A percentile compares a stretch with the other conserved stretches of the same genome.
Evolutionary conservation across 2,888 invertebrate species (phyloP).

Genomic region (Zele albiditarsus): DNA sequence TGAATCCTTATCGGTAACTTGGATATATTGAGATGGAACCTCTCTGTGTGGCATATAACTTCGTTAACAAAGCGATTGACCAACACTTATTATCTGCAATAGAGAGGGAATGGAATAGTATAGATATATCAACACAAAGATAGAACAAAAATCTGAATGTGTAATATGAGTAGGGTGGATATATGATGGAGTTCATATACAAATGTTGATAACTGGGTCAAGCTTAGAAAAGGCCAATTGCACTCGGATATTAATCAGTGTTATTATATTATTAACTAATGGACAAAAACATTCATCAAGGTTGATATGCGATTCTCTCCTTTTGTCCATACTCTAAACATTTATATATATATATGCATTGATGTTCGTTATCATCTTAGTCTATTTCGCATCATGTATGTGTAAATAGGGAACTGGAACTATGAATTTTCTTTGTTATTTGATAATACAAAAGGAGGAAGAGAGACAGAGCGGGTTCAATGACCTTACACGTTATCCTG

Average conservation of each 20-base stretch:
- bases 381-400: not conserved
- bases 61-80: slow-evolving; percentile 29
- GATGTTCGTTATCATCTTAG: not conserved
- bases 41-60: not conserved
- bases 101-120: not conserved
- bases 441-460: not conserved
- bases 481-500: not conserved
- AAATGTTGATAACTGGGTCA: slow-evolving; percentile 63
- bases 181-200: slow-evolving; percentile 33
- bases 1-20: not conserved
- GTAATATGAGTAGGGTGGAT: slow-evolving; percentile 33
- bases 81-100: slow-evolving; percentile 28
- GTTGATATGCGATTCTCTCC: slow-evolving; percentile 44
- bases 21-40: not conserved
- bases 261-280: slow-evolving; percentile 5
- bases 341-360: not conserved
- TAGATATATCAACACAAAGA: not conserved
- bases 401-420: not conserved
- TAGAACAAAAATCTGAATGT: slow-evolving; percentile 17
- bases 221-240: slow-evolving; percentile 59
- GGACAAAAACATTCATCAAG: slow-evolving; percentile 59
- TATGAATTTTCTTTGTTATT: slow-evolving; percentile 11
- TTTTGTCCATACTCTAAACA: not conserved
- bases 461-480: not conserved
- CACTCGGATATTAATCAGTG: slow-evolving; percentile 21